Evolutionary conservation across 2,113 vertebrate genomes (phyloP).

Genomic region (Laticauda colubrina): DNA sequence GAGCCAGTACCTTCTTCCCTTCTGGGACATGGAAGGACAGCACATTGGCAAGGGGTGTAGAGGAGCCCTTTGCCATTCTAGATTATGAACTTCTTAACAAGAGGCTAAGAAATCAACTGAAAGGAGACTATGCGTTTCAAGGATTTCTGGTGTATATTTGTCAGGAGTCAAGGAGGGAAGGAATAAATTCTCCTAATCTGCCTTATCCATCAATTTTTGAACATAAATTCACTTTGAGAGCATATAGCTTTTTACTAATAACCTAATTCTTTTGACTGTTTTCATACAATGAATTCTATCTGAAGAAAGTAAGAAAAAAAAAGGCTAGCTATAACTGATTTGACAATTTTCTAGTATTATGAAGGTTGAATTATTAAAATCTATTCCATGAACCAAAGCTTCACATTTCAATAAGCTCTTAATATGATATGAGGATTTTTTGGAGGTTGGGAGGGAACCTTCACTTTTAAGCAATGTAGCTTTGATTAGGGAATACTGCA

Average conservation of each 20-base stretch:
- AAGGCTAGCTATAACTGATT: constrained; percentile 46
- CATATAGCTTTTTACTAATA: constrained; percentile 44
- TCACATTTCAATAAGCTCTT: constrained; percentile 57
- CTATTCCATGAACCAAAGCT: constrained; percentile 42
- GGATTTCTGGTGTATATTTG: constrained; percentile 12
- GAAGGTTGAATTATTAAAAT: constrained; percentile 57
- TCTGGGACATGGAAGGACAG: neutral
- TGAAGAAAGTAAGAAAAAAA: constrained; percentile 41
- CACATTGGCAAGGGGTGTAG: neutral
- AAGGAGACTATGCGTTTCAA: constrained; percentile 26
- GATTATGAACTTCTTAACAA: constrained; percentile 40
- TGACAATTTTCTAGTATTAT: constrained; percentile 47
- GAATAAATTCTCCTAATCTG: constrained; percentile 32
- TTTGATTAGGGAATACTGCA: constrained; percentile 43
- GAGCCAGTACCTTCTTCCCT: neutral
- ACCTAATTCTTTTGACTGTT: constrained; percentile 38
- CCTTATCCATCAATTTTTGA: constrained; percentile 33
- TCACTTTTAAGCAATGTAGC: constrained; percentile 36
- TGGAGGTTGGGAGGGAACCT: neutral
- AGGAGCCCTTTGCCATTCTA: neutral
- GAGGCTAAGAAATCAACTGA: constrained; percentile 33
- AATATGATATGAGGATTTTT: constrained; percentile 47
- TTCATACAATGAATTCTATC: constrained; percentile 37
- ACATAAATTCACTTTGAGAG: constrained; percentile 50
- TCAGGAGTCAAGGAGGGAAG: neutral